Evolutionary conservation across 2,113 vertebrate species (phyloP), one percentile per base, ranked within the genome.

Genomic region (Bettongia penicillata): DNA sequence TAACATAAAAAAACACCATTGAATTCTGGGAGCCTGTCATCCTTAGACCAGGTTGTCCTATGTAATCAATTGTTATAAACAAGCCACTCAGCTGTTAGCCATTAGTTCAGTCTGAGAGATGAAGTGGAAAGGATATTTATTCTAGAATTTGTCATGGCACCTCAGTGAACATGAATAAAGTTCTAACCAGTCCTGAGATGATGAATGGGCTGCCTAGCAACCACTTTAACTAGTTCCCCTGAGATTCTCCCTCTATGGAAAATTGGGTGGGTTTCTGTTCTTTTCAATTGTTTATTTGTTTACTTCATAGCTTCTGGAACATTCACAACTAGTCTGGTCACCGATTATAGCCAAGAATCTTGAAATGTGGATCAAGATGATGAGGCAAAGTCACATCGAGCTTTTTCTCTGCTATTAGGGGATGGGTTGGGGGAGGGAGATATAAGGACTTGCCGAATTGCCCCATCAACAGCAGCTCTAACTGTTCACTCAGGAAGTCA

Each of bases 401-500:
- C 12, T 68, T 37, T 68, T 68, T 4, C 61, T 14, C 11, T 68
- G 61, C 61, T 68, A 37, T 68, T 37, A 68, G n/a, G 5, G 37
- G 16, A 14, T 2, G n/a, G 16, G 1, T 22, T 22, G 7, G 68
- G n/a, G 5, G 47, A 52, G 16, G 9, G 2, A 96, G 2, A 3
- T 24, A 91, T 12, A 2, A 19, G 61, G 10, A 10, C 23, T 92
- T 7, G 53, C 2, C 16, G 5, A 52, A 93, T 96, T 92, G 55
- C 94, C 89, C 53, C 24, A 8, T 90, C 24, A 91, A 22, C 25
- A 0, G 23, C 47, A 51, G 26, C 92, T 97, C 96, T 93, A 97
- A 90, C 9, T 24, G 49, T 89, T 97, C 51, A 90, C 48, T 96
- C 95, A 96, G 95, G 91, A 98, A 98, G 96, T 98, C 48, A 98